phyloP scores from a whole-genome alignment of 2,797 vertebrate genomes.

The Scleropages formosus region DNA sequence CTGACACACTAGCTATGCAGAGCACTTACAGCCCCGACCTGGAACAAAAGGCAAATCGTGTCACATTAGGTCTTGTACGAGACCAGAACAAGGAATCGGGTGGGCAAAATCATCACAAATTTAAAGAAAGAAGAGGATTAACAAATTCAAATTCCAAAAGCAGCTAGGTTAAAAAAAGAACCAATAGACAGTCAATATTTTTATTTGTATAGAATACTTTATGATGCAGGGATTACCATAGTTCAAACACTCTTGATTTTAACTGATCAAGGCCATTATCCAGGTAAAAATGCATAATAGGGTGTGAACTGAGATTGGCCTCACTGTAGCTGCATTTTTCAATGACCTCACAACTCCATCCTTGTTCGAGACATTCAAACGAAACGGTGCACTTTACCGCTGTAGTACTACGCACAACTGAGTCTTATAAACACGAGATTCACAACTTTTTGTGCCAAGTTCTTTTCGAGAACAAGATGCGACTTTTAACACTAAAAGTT shows the following conservation, averaged over 20 bases:
- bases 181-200: not conserved
- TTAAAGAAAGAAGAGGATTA: too few species aligned
- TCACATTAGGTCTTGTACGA: too few species aligned
- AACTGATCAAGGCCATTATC: too few species aligned
- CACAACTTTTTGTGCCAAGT: not conserved
- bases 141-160: not conserved
- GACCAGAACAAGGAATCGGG: too few species aligned
- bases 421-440: conserved; percentile 2
- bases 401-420: not conserved
- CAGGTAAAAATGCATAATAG: not conserved
- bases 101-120: too few species aligned
- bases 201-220: conserved; percentile 8
- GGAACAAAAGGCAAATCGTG: too few species aligned
- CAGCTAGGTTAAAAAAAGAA: not conserved
- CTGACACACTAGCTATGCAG: too few species aligned
- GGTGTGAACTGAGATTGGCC: conserved; percentile 4
- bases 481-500: not conserved
- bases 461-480: not conserved
- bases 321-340: conserved; percentile 10
- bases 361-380: not conserved
- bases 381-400: not conserved
- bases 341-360: not conserved
- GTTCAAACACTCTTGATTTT: not conserved
- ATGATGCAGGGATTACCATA: not conserved
- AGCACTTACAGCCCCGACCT: too few species aligned